phyloP scores from a whole-genome alignment of 2,888 invertebrate genomes.

The Unio pictorum region DNA sequence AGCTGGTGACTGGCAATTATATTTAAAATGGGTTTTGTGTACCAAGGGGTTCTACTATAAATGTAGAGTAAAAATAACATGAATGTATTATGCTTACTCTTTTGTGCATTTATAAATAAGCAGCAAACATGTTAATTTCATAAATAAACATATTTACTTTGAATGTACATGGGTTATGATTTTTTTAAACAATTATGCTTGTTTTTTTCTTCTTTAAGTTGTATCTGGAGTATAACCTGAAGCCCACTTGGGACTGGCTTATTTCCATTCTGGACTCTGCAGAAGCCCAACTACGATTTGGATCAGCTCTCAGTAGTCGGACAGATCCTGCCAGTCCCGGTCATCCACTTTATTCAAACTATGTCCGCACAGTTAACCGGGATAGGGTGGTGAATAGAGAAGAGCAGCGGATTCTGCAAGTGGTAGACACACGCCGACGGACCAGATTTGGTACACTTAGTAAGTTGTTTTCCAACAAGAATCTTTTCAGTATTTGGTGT shows the following conservation, averaged over 20 bases:
- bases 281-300: constrained; percentile 93
- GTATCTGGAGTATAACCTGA: constrained; percentile 56
- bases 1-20: too few relatives aligned
- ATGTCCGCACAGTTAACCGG: constrained; percentile 34
- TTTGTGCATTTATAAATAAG: too few relatives aligned
- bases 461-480: constrained; percentile 10
- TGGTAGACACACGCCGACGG: constrained; percentile 57
- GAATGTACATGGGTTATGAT: too few relatives aligned
- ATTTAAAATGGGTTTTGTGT: too few relatives aligned
- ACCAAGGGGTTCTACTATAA: too few relatives aligned
- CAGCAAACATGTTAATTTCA: too few relatives aligned
- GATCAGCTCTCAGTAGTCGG: constrained; percentile 71
- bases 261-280: constrained; percentile 98
- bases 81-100: too few relatives aligned
- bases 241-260: constrained; percentile 96
- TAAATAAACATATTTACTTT: too few relatives aligned
- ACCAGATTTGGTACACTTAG: constrained; percentile 59
- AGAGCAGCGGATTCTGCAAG: constrained; percentile 56
- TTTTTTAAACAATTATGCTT: not conserved
- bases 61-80: too few relatives aligned
- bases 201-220: constrained; percentile 28
- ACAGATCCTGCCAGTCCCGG: constrained; percentile 65
- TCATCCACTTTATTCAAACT: constrained; percentile 58
- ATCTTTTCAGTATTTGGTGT: too few relatives aligned
- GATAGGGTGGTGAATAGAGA: constrained; percentile 50